These are phyloP conservation scores for Numida meleagris DNA, from an alignment of 2,113 vertebrate species.

Conservation along the genomic window DNA sequence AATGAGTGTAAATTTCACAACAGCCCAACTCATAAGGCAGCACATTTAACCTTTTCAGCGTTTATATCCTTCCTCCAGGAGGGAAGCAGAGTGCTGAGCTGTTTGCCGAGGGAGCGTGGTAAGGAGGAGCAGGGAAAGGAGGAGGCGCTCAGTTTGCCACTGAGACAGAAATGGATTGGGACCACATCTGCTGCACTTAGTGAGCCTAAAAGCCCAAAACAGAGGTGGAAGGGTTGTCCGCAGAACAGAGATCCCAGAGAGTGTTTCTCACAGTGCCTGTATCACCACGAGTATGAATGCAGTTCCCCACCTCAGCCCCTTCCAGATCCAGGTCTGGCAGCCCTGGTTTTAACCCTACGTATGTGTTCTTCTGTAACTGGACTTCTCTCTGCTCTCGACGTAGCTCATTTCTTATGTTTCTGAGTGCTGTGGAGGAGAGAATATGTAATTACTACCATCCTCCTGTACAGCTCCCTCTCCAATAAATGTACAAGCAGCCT, in stretches of 20 bases:
- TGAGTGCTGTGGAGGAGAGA: neutral
- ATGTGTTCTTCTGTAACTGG: neutral
- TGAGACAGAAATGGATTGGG: neutral
- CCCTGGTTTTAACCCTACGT: neutral
- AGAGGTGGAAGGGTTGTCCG: neutral
- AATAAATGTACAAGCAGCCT: neutral
- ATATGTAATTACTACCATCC: neutral
- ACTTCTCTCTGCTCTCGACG: neutral
- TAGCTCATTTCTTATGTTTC: fast-evolving
- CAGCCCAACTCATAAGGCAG: slow-evolving; percentile 37
- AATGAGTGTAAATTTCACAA: slow-evolving; percentile 56
- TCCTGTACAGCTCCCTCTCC: neutral
- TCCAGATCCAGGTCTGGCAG: neutral
- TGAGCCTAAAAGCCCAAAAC: neutral
- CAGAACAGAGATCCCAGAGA: neutral
- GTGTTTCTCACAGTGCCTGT: neutral
- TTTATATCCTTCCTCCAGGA: slow-evolving; percentile 6
- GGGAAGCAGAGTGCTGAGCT: neutral
- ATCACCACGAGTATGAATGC: neutral
- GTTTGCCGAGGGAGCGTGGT: neutral
- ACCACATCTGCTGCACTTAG: neutral
- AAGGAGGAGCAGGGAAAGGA: neutral
- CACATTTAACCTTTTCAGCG: neutral
- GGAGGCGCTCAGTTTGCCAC: neutral
- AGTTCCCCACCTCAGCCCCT: neutral